Base-by-base conservation (phyloP, 2,113 vertebrate genomes). In the Solea solea region DNA sequence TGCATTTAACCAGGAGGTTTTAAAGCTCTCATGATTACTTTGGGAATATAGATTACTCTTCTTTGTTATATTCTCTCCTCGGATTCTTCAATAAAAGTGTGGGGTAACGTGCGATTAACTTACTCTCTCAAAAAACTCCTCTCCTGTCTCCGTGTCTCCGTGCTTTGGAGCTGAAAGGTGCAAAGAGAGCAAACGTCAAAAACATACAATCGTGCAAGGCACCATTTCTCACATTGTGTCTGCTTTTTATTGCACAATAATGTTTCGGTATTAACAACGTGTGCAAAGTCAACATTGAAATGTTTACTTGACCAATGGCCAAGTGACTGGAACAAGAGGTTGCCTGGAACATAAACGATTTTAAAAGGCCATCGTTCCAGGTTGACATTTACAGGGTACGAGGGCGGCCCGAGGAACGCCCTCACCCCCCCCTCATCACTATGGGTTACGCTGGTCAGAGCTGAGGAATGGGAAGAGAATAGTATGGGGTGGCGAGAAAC, bases 81-180 rank as follows among this genome's bases (percentile, higher is more conserved):
- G 27, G 9, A 25, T 40, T 62, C 5, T 7, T 52, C 9, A 49
- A 62, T 51, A 34, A 60, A 69, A 57, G 28, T 42, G 51, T 56
- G 14, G 14, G 28, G 14, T 13, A 14, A 13, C 44, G 12, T 9
- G 9, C 14, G 16, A 13, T 57, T 28, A 41, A 86, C 92, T 93
- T 81, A 95, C 94, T 68, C 89, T 88, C 57, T 93, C 80, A 79
- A 95, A 95, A 79, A 95, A 95, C 76, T 92, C 89, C 69, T 94
- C 88, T 46, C 93, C 94, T 7, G 86, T 92, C 64, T 89, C 69
- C 8, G 63, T 71, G 2, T 85, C 81, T 16, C 71, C 88, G 5
- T 83, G 70, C 56, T 82, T 81, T 40, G 91, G 90, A 81, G 86
- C 93, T 95, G 72, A 50, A 92, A 85, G 58, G 80, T 9, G 84